Evolutionary conservation across 2,888 invertebrate species (phyloP), one percentile per base, ranked within the genome.

Genomic region (Arge pagana): DNA sequence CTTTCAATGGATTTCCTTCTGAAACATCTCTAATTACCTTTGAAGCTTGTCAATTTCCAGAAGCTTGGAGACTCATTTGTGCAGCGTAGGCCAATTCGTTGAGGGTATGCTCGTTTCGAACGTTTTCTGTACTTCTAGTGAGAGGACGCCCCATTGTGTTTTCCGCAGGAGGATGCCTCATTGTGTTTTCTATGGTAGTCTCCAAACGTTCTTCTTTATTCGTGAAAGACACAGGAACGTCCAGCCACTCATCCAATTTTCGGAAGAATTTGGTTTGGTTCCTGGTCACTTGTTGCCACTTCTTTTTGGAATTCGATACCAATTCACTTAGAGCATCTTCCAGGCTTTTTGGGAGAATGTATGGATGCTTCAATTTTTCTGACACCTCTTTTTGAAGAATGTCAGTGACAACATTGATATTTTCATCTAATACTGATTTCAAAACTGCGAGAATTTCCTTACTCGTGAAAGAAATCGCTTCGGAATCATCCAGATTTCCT

Each of bases 61-160:
- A 41, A 48, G 36, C 45, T 4, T 58, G 58, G 11, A 62, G 54
- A 50, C 50, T 51, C 57, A 61, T 62, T 53, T 62, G 58, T 8
- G 54, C 33, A 11, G 59, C 60, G 18, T 58, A 60, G 3, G 50
- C 37, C 45, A 54, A 31, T 49, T 43, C 42, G 6, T 59, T 36
- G 13, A 24, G 15, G 24, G n/a, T 50, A 18, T 36, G 28, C 26
- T 48, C 15, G 28, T 36, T 40, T 26, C 58, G 51, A 21, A 59
- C 10, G 26, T 48, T 39, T 30, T 56, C n/a, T 41, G 53, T 55
- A 45, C 48, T 52, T 23, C 54, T 51, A 28, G 52, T 51, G 52
- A 57, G 59, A 48, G 55, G 37, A 8, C 56, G 35, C 7, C 59
- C 60, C 52, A 59, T 63, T 3, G 28, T 55, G 21, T 43, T 56